phyloP scores from a whole-genome alignment of 2,888 invertebrate species.

The Diplazon laetatorius region DNA sequence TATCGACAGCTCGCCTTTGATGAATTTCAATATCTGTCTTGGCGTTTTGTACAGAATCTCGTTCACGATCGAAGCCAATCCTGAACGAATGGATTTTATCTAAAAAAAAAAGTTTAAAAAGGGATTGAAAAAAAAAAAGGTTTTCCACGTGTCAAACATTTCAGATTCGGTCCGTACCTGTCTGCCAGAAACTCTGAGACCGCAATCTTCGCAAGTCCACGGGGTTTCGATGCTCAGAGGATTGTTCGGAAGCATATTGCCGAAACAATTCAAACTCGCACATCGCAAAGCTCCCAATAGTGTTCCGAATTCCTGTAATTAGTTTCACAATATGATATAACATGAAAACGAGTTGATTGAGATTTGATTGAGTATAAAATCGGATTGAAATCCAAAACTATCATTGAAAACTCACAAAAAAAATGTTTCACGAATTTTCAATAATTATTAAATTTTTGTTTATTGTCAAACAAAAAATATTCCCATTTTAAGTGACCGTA shows the following conservation, averaged over 20 bases:
- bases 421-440: too few relatives aligned
- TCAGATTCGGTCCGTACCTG: slow-evolving; percentile 81
- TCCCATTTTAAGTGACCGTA: too few relatives aligned
- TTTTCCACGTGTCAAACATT: too few relatives aligned
- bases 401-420: too few relatives aligned
- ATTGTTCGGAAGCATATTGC: slow-evolving; percentile 85
- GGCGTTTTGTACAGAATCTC: slow-evolving; percentile 84
- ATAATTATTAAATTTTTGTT: too few relatives aligned
- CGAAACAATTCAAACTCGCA: slow-evolving; percentile 83
- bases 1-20: slow-evolving; percentile 83
- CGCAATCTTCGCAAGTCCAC: slow-evolving; percentile 86
- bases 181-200: slow-evolving; percentile 82
- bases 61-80: slow-evolving; percentile 84
- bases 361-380: too few relatives aligned
- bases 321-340: too few relatives aligned
- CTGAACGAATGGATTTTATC: slow-evolving; percentile 74
- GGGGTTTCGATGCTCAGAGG: slow-evolving; percentile 83
- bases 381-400: too few relatives aligned
- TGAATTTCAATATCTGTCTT: slow-evolving; percentile 84
- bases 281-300: slow-evolving; percentile 85
- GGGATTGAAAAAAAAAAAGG: slow-evolving; percentile 5
- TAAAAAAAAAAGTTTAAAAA: slow-evolving; percentile 52
- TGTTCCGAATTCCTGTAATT: slow-evolving; percentile 85
- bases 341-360: too few relatives aligned
- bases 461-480: too few relatives aligned